A percentile compares a stretch with the other conserved stretches of the same genome.
Conservation (phyloP, 2,113 vertebrate species). For the Albula glossodonta region DNA sequence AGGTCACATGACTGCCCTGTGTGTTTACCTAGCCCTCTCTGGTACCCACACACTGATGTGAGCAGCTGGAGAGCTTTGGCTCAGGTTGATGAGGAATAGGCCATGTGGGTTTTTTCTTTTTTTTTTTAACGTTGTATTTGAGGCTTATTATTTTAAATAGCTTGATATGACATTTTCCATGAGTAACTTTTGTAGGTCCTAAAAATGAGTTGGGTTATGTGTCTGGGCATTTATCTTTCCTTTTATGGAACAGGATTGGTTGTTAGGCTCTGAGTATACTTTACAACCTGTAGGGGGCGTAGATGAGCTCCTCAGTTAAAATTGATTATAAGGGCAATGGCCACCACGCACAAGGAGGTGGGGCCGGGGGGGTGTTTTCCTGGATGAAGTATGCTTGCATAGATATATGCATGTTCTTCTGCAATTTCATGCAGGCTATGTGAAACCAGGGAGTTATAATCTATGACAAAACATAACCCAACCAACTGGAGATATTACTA, state of each 20-base stretch:
- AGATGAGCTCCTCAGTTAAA: too few relatives aligned
- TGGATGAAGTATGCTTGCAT: too few relatives aligned
- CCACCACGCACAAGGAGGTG: background rate
- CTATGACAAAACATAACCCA: too few relatives aligned
- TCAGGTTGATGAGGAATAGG: background rate
- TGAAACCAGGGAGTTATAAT: too few relatives aligned
- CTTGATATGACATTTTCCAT: background rate
- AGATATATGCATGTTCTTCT: too few relatives aligned
- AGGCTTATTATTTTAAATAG: background rate
- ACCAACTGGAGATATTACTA: too few relatives aligned
- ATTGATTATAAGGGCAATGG: background rate
- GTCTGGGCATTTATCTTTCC: background rate
- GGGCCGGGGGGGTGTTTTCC: background rate
- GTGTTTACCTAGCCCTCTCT: slow-evolving; percentile 39
- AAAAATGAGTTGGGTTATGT: background rate
- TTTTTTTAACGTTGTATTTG: background rate
- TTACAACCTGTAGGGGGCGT: background rate
- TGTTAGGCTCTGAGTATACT: background rate
- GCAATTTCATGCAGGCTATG: too few relatives aligned
- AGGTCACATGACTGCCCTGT: slow-evolving; percentile 41
- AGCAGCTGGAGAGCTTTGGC: background rate
- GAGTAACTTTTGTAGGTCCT: background rate
- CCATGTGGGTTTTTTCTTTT: background rate
- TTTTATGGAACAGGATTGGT: too few relatives aligned
- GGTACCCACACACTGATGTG: background rate